Evolutionary conservation across 2,113 vertebrate species (phyloP).

Genomic region (Misgurnus mizolepis): DNA sequence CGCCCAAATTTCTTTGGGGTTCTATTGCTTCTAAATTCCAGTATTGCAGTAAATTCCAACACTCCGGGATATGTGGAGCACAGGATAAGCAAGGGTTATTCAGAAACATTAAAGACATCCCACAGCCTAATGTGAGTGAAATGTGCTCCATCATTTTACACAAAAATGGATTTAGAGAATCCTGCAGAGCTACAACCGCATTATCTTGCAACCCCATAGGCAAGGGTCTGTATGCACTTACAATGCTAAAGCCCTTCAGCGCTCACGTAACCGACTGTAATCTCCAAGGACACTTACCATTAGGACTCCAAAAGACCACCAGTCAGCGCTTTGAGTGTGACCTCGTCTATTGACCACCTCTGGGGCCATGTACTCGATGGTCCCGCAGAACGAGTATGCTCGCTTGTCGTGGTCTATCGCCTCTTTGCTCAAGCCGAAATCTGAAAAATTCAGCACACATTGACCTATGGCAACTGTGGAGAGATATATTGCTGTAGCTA

Average conservation of each 20-base stretch:
- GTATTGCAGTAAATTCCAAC: neutral
- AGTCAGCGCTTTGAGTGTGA: slow-evolving; percentile 94
- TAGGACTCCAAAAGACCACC: slow-evolving; percentile 96
- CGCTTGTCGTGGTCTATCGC: slow-evolving; percentile 93
- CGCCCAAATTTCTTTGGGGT: no score
- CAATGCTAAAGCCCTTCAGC: neutral
- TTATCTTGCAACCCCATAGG: neutral
- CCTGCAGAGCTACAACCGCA: neutral
- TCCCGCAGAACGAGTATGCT: slow-evolving; percentile 95
- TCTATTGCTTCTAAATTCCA: no score
- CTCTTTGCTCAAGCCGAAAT: slow-evolving; percentile 96
- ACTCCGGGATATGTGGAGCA: neutral
- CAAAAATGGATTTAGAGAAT: neutral
- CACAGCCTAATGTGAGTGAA: neutral
- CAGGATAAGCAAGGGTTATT: neutral
- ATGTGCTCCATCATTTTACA: neutral
- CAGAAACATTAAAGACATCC: neutral
- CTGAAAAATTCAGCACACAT: slow-evolving; percentile 61
- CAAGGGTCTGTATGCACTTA: neutral
- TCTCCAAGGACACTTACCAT: slow-evolving; percentile 78
- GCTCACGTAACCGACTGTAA: neutral
- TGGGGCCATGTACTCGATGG: slow-evolving; percentile 97
- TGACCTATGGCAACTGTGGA: neutral
- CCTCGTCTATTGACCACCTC: slow-evolving; percentile 95
- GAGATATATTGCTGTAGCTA: neutral